Evolutionary conservation across 92 coral and sea anemone species (phyloP), one percentile per base, ranked within the genome.

Genomic region (Palythoa heliodiscus): DNA sequence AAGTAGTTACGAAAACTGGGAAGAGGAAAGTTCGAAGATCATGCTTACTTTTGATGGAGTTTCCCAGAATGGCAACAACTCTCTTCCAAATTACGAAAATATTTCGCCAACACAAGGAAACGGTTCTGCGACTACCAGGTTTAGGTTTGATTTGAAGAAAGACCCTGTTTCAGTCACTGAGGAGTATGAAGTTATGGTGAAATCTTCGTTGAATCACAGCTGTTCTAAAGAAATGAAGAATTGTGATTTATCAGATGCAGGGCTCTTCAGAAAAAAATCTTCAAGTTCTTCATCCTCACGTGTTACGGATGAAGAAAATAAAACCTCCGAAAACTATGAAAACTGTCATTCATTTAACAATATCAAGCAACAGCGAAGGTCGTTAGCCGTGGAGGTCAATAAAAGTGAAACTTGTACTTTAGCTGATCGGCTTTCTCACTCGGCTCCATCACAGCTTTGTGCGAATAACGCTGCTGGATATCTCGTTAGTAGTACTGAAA

Each of bases 61-160:
- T 64, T 64, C 52, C 2, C 48, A 17, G 20, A 25, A 16, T 35
- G 63, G 24, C 29, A 47, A 25, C 12, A 17, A 11, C 7, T 15
- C 4, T 64, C 84, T 48, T 80, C 52, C 75, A 25, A 80, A 73
- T 25, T 80, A 80, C 40, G 84, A 80, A 66, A 80, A 80, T 67
- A 75, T 80, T 15, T 80, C 84, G 13, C 75, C 84, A 3, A 66
- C 84, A n/a, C 60, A 52, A 15, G 60, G 75, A 25, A 66, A 63
- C 54, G 60, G 24, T 24, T 66, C 50, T 24, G 84, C 74, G 3
- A 23, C 10, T 6, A 47, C 60, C 7, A 80, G 35, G 6, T 66
- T 67, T 19, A 80, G 48, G 54, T 80, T 80, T 80, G 63, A 48
- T 14, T 17, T n/a, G 40, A 64, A 60, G 35, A 58, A 20, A 13